Evolutionary conservation across 1,140 invertebrate species (phyloP), one percentile per base, ranked within the genome.

Genomic region (Calephelis virginiensis): DNA sequence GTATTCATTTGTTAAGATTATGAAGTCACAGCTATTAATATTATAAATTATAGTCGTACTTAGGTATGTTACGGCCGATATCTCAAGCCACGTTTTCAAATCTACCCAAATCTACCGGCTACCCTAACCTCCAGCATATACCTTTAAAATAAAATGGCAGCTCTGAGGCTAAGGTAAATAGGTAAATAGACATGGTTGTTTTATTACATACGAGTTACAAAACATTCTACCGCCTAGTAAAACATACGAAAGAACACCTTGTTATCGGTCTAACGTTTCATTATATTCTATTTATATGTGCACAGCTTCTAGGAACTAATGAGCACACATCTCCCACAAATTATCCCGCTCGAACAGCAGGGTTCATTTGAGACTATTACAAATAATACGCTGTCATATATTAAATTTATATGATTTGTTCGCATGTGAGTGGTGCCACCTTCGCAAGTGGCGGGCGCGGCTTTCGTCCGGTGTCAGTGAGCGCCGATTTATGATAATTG

Each of bases 401-500:
- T 78, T 78, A 79, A 76, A 74, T 77, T 68, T 67, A 70, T 71
- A 80, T 82, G 79, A 84, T 83, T 83, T 82, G 81, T 80, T 80
- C 67, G 73, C 73, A 70, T 77, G 76, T 76, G 75, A 75, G 72
- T 76, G 64, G 72, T 74, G 72, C 71, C 80, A 77, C 75, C 74
- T 82, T 74, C 72, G 77, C 80, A 72, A 75, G 71, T 66, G 73
- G 74, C 67, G 82, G 82, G 83, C 81, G 83, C 81, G 85, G 81
- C 77, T 84, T 81, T 89, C 83, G 75, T 86, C 64, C 81, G 81
- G 70, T 81, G 87, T 87, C 87, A 85, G 83, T 83, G 75, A 75
- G 73, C 81, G 78, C 81, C 85, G 88, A 91, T 91, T 91, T 91
- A 91, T 89, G 86, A 89, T 91, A 91, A 91, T 91, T 91, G 86